Evolutionary conservation across 53 echinoderm and acorn worm species (phyloP).

Genomic region (Holothuria scabra): DNA sequence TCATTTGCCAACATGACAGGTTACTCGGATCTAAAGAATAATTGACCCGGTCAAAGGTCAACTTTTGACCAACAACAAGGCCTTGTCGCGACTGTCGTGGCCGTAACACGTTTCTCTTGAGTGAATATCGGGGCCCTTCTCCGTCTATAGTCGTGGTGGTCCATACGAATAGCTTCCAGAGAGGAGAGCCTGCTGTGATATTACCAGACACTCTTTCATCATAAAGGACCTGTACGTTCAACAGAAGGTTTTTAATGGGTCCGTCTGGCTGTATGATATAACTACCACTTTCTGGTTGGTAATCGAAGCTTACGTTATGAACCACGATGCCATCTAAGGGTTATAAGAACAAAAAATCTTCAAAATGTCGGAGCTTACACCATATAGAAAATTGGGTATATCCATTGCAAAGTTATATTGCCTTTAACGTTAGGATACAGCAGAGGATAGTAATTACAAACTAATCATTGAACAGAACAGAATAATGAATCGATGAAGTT

Average conservation of each 20-base stretch:
- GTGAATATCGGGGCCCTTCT: not conserved
- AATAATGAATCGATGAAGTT: too few relatives aligned
- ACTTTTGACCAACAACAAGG: constrained; percentile 1
- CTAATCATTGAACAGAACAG: too few relatives aligned
- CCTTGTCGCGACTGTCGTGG: not conserved
- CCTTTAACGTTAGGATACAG: too few relatives aligned
- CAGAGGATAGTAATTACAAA: too few relatives aligned
- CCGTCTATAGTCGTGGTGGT: not conserved
- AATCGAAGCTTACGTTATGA: not conserved
- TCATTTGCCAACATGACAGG: not conserved
- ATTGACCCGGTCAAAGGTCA: not conserved
- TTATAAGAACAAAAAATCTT: not conserved
- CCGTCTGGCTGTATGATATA: not conserved
- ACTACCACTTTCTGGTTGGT: not conserved
- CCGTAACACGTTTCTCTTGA: not conserved
- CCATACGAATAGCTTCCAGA: constrained; percentile 17
- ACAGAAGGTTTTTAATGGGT: not conserved
- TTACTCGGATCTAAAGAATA: not conserved
- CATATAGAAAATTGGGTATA: too few relatives aligned
- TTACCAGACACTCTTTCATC: not conserved
- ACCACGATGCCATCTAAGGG: constrained; percentile 17
- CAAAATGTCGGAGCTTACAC: too few relatives aligned
- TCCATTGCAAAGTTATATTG: too few relatives aligned
- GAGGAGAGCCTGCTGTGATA: not conserved
- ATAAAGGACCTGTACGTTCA: not conserved